Evolutionary conservation across 2,113 vertebrate genomes (phyloP), one percentile per base, ranked within the genome.

Genomic region (Microcebus murinus): DNA sequence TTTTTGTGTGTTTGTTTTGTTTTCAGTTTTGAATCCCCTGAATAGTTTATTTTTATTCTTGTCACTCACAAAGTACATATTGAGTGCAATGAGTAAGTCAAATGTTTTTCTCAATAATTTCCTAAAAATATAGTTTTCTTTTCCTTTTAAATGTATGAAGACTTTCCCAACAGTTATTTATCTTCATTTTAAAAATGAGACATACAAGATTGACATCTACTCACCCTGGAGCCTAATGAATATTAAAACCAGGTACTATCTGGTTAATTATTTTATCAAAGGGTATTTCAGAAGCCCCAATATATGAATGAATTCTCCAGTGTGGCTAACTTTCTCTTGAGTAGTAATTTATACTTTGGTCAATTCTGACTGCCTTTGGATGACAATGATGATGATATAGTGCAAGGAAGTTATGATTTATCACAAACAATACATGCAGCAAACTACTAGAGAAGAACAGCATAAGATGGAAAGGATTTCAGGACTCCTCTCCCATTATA

Each of bases 251-350:
- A 74, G 1, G 3, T 88, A 27, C 34, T 88, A 59, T 48, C 12
- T 90, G 34, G 45, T 70, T 97, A 80, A 95, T 87, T 79, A 88
- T 92, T 96, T 97, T 92, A 94, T 87, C 34, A 92, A 20, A 80
- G 20, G 9, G 21, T 70, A 92, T 89, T 93, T 90, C n/a, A 89
- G 59, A 87, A 89, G 14, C 61, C 74, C 34, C 71, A 68, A 79
- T 85, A 86, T 86, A 45, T 93, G 71, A 85, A 82, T 50, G 15
- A 6, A 50, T 39, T 80, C 57, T 80, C 73, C 63, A 61, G 13
- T 86, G 63, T 94, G 63, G 23, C 21, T 82, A 73, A 79, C 36
- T 45, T 84, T 91, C 25, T 95, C 23, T 87, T 36, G 68, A 83
- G 73, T 12, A 76, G 29, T 91, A 63, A 97, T 90, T 95, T 96